Evolutionary conservation across 1,140 invertebrate genomes (phyloP).

Genomic region (Drosophila orena): DNA sequence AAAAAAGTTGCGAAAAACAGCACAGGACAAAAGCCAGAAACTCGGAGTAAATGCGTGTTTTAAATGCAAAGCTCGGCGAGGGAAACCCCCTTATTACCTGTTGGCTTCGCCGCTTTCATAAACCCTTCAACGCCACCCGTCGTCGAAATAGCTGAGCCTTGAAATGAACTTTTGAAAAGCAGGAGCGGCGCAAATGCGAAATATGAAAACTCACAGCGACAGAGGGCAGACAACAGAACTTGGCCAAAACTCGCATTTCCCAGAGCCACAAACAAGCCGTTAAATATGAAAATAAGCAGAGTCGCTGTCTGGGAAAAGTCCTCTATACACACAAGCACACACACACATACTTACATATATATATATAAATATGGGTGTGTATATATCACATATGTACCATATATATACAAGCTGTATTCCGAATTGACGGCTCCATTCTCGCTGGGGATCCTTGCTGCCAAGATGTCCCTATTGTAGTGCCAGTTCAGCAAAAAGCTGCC

Average conservation of each 20-base stretch:
- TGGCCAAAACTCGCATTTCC: slow-evolving; percentile 29
- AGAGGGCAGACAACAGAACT: slow-evolving; percentile 24
- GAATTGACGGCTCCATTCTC: slow-evolving; percentile 46
- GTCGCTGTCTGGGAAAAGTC: slow-evolving; percentile 22
- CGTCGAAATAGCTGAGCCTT: slow-evolving; percentile 75
- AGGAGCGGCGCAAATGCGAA: slow-evolving; percentile 43
- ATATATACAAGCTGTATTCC: not conserved
- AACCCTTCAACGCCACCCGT: slow-evolving; percentile 68
- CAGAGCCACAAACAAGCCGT: slow-evolving; percentile 63
- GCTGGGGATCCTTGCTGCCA: slow-evolving; percentile 3
- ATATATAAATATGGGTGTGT: no score
- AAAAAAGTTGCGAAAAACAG: slow-evolving; percentile 18
- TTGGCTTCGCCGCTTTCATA: slow-evolving; percentile 51
- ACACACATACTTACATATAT: not conserved
- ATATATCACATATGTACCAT: not conserved
- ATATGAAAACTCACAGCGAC: slow-evolving; percentile 46
- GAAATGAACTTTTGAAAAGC: slow-evolving; percentile 76
- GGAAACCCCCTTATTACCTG: slow-evolving; percentile 28
- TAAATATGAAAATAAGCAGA: slow-evolving; percentile 66
- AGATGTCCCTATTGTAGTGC: slow-evolving; percentile 35
- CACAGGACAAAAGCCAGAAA: slow-evolving; percentile 20
- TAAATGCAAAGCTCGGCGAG: slow-evolving; percentile 63
- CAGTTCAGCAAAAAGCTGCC: slow-evolving; percentile 49
- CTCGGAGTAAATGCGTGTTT: slow-evolving; percentile 54
- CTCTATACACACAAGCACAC: not conserved